Conservation (phyloP, 2,888 invertebrate species). For the Caenorhabditis japonica region DNA sequence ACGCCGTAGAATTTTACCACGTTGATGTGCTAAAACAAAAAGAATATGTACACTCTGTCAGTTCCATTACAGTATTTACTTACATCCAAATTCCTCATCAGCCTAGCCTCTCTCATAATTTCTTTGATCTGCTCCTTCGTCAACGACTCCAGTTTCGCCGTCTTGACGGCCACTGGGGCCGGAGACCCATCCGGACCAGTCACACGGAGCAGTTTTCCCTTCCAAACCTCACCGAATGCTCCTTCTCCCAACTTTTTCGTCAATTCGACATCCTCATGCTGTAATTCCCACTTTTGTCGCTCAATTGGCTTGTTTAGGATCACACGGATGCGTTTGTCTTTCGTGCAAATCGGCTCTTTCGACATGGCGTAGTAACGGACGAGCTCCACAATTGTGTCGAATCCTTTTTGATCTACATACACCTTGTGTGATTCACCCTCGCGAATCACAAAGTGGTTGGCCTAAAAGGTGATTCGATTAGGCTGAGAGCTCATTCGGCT, state of each 20-base stretch:
- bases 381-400: conserved; percentile 34
- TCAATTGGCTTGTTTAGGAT: conserved; percentile 48
- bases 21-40: conserved; percentile 57
- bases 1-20: conserved; percentile 63
- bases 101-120: conserved; percentile 66
- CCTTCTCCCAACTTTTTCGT: conserved; percentile 70
- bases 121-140: conserved; percentile 67
- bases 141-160: conserved; percentile 59
- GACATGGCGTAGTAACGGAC: conserved; percentile 22
- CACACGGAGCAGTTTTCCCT: conserved; percentile 19
- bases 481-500: not conserved
- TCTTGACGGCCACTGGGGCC: conserved; percentile 33
- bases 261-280: conserved; percentile 61
- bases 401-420: conserved; percentile 35
- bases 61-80: not conserved
- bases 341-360: conserved; percentile 29
- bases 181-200: conserved; percentile 4
- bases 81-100: conserved; percentile 61
- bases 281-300: conserved; percentile 65
- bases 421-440: conserved; percentile 31
- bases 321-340: conserved; percentile 51
- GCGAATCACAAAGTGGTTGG: conserved; percentile 50
- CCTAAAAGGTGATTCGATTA: conserved; percentile 9
- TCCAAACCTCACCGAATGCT: conserved; percentile 68
- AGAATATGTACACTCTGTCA: no score